phyloP scores from a whole-genome alignment of 2,888 invertebrate species.

The Cheilosia pagana region DNA sequence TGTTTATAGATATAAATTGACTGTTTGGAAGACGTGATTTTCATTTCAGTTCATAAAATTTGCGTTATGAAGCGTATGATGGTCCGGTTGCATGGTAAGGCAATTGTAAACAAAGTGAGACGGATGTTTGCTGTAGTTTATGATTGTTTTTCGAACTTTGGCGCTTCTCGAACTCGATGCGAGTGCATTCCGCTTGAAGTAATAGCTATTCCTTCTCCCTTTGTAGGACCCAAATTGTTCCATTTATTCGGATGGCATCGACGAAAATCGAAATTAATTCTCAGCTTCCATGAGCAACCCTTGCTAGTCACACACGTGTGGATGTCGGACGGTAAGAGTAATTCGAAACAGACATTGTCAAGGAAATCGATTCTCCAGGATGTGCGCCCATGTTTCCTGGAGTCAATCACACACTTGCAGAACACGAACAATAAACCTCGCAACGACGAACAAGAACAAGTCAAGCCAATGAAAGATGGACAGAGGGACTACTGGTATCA shows the following conservation, averaged over 20 bases:
- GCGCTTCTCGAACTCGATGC: not conserved
- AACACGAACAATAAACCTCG: not conserved
- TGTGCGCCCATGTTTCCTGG: not conserved
- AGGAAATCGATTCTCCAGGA: constrained; percentile 27
- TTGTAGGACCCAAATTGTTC: constrained; percentile 13
- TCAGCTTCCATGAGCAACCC: not conserved
- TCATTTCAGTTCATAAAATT: constrained; percentile 58
- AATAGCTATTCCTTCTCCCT: not conserved
- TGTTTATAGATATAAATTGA: constrained; percentile 70
- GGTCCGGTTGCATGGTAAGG: constrained; percentile 1
- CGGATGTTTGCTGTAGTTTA: constrained; percentile 24
- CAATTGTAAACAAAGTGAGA: constrained; percentile 11
- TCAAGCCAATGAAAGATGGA: constrained; percentile 1
- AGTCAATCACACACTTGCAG: not conserved
- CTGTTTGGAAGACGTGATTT: constrained; percentile 63
- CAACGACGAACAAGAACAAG: not conserved
- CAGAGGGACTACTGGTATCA: too few relatives aligned
- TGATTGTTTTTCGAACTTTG: constrained; percentile 21
- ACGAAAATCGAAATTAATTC: constrained; percentile 31
- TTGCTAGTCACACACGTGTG: not conserved
- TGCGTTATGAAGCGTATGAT: constrained; percentile 9
- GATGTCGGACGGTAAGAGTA: not conserved
- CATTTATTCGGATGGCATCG: not conserved
- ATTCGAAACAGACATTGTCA: constrained; percentile 36
- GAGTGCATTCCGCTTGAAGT: constrained; percentile 7